A percentile compares a stretch with the other conserved stretches of the same genome.
Evolutionary conservation across 2,888 invertebrate genomes (phyloP).

Genomic region (Caenorhabditis imperialis): DNA sequence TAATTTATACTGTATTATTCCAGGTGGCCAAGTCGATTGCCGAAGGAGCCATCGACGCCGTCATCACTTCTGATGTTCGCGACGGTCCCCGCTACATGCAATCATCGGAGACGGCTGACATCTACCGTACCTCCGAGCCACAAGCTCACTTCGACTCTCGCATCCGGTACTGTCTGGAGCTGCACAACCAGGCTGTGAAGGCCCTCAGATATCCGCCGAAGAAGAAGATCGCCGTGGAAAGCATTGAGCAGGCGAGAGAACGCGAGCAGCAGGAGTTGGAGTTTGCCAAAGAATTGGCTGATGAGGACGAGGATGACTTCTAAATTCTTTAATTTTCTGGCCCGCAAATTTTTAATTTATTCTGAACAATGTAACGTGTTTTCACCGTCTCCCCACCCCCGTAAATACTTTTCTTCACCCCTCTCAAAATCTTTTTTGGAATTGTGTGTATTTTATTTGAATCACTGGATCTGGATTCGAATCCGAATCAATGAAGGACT

Average conservation of each 20-base stretch:
- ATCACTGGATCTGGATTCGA: no score
- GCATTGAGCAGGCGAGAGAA: constrained; percentile 76
- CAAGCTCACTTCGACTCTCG: constrained; percentile 83
- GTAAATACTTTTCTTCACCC: constrained; percentile 34
- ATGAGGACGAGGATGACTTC: constrained; percentile 87
- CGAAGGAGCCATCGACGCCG: constrained; percentile 98
- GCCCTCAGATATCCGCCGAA: constrained; percentile 99
- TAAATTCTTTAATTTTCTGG: constrained; percentile 37
- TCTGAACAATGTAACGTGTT: constrained; percentile 33
- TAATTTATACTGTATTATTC: background rate
- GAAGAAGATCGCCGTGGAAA: constrained; percentile 95
- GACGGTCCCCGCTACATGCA: constrained; percentile 85
- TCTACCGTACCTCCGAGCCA: constrained; percentile 87
- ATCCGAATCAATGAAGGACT: constrained; percentile 24
- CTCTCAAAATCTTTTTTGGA: no score
- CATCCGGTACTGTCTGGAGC: constrained; percentile 91
- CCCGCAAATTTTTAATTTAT: constrained; percentile 28
- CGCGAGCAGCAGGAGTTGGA: constrained; percentile 87
- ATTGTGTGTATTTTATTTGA: constrained; percentile 30
- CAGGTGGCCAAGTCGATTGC: constrained; percentile 83
- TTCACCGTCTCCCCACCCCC: no score
- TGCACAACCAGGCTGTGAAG: constrained; percentile 97
- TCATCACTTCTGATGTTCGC: constrained; percentile 91
- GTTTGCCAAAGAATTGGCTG: constrained; percentile 99
- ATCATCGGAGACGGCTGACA: constrained; percentile 94